Percentiles rank a stretch among this genome's conserved stretches.
Evolutionary conservation across 2,888 invertebrate genomes (phyloP).

Genomic region (Neelides folsomi): DNA sequence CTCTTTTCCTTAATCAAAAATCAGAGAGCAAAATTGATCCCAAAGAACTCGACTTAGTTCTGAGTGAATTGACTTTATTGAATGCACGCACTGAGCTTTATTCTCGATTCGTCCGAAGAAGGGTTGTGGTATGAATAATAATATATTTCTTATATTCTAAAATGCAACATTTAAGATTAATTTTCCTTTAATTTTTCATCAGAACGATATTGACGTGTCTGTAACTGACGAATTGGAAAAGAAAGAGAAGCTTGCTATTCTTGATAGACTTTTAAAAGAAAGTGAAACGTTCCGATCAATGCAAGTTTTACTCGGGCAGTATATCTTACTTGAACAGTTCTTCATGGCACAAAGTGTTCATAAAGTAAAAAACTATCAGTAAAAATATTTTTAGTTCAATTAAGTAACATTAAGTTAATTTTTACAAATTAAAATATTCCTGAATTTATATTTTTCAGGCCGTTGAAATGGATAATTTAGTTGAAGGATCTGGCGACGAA

Average conservation of each 20-base stretch:
- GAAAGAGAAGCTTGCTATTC: conserved; percentile 38
- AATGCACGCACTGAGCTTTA: conserved; percentile 84
- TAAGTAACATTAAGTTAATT: no score
- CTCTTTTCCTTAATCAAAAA: conserved; percentile 42
- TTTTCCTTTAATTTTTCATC: conserved; percentile 23
- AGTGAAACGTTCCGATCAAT: conserved; percentile 62
- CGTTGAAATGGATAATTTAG: conserved; percentile 59
- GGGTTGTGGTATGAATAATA: conserved; percentile 54
- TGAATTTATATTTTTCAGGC: conserved; percentile 42
- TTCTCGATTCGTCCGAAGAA: conserved; percentile 66
- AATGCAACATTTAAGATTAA: background rate
- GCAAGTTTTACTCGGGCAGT: conserved; percentile 72
- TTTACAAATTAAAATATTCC: background rate
- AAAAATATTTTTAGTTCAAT: no score
- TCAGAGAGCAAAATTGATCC: conserved; percentile 46
- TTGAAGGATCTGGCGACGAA: conserved; percentile 49
- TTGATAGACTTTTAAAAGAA: conserved; percentile 54
- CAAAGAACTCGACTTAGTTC: conserved; percentile 68
- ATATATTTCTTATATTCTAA: background rate
- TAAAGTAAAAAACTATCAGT: conserved; percentile 41
- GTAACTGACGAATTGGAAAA: conserved; percentile 43
- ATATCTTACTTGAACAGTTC: conserved; percentile 82
- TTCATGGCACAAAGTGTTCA: conserved; percentile 88
- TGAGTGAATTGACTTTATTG: conserved; percentile 81
- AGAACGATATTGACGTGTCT: conserved; percentile 53